Evolutionary conservation across 2,797 vertebrate genomes (phyloP).

Genomic region (Gymnopithys bicolor): DNA sequence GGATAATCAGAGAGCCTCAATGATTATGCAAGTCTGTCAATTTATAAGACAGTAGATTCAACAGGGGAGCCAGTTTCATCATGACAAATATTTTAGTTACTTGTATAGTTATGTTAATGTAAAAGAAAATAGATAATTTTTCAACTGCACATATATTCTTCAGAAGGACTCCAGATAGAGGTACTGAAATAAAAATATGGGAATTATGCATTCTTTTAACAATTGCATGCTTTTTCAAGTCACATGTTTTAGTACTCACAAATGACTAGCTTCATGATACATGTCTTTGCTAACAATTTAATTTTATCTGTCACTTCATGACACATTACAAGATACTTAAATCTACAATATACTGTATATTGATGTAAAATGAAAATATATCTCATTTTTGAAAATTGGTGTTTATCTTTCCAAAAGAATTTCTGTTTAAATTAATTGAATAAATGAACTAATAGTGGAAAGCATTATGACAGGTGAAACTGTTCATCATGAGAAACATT

Average conservation of each 20-base stretch:
- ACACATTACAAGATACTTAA: neutral
- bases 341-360: neutral
- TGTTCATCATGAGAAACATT: neutral
- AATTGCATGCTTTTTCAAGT: neutral
- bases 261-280: neutral
- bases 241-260: neutral
- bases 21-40: neutral
- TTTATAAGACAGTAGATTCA: neutral
- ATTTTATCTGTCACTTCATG: neutral
- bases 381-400: neutral
- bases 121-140: neutral
- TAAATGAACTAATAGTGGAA: neutral
- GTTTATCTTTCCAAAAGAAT: neutral
- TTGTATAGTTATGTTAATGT: neutral
- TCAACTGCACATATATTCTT: neutral
- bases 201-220: neutral
- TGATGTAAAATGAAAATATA: neutral
- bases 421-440: neutral
- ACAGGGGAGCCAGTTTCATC: neutral
- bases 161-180: neutral
- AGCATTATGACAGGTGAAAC: neutral
- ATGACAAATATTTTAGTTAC: neutral
- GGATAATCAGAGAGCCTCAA: neutral
- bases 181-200: neutral
- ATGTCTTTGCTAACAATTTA: neutral